Base-by-base conservation (phyloP, 1,140 invertebrate genomes). In the Lepidurus packardi region DNA sequence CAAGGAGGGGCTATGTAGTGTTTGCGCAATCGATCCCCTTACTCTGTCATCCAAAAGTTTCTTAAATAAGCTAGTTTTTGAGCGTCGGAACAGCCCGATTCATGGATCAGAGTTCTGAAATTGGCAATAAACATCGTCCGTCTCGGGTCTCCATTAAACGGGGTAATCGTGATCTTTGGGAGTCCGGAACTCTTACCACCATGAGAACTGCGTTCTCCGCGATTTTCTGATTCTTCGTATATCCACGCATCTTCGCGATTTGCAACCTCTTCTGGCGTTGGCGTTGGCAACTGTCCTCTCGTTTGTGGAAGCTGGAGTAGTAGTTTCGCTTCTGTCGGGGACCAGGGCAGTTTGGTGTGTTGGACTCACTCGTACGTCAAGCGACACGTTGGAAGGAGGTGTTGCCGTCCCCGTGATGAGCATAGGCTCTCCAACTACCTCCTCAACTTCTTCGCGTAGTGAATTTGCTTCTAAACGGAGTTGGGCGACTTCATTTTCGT, bases 61-160 rank as follows among this genome's bases (percentile, higher is more conserved):
- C 42, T 74, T 1, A 78, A 24, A 1, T 74, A 25, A 11, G 78
- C 65, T n/a, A 78, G 43, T 45, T 74, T 73, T 16, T 78, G 42
- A 13, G 78, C 73, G n/a, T 73, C 47, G 5, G 78, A 74, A 41
- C 16, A 41, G n/a, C 44, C 44, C 5, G 44, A 7, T 34, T 78
- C 42, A 8, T 75, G 43, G n/a, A 78, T 73, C 1, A 78, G 4
- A 25, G 44, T 24, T n/a, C 44, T 8, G 42, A 75, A 78, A 7
- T n/a, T 78, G 21, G 73, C 78, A 65, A 76, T 43, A 76, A 76
- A 76, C 75, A 7, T 41, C 25, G 75, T 43, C 75, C 75, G 44
- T 9, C 47, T 42, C n/a, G 75, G 75, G 6, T 76, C 75, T 43
- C 75, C 75, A 42, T 76, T 43, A 16, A 43, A 76, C 16, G 75